phyloP scores from a whole-genome alignment of 2,113 vertebrate species.

The Danio rerio region DNA sequence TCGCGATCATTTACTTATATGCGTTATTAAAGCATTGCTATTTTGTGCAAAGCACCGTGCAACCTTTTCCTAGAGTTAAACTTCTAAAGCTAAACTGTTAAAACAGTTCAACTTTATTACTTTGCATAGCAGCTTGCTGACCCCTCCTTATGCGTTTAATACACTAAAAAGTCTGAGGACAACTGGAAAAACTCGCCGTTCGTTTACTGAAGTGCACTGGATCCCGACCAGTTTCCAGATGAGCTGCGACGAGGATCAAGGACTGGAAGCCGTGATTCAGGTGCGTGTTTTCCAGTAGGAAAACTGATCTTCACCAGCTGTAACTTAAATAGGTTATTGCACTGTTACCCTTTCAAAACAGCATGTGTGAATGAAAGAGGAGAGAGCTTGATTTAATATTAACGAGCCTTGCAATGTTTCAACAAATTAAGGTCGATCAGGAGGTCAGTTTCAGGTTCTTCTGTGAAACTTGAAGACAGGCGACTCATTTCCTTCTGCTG shows the following conservation, averaged over 20 bases:
- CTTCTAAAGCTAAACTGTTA: neutral
- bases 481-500: slow-evolving; percentile 20
- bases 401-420: slow-evolving; percentile 44
- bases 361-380: slow-evolving; percentile 37
- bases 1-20: neutral
- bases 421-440: slow-evolving; percentile 46
- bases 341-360: slow-evolving; percentile 18
- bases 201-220: neutral
- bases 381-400: slow-evolving; percentile 48
- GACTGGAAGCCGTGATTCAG: slow-evolving; percentile 78
- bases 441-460: slow-evolving; percentile 39
- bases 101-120: neutral
- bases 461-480: slow-evolving; percentile 42
- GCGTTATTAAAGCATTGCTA: neutral
- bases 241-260: slow-evolving; percentile 61
- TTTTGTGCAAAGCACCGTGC: neutral
- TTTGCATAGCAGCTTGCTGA: neutral
- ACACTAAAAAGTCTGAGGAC: slow-evolving; percentile 8
- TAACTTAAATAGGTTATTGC: slow-evolving; percentile 29
- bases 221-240: slow-evolving; percentile 54
- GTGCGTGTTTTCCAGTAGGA: slow-evolving; percentile 57
- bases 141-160: neutral
- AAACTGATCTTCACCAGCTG: slow-evolving; percentile 15
- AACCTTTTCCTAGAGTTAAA: neutral
- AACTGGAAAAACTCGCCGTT: slow-evolving; percentile 10